These are phyloP conservation scores for Salvelinus sp. DNA, from an alignment of 2,113 vertebrate species.

Conservation along the genomic window DNA sequence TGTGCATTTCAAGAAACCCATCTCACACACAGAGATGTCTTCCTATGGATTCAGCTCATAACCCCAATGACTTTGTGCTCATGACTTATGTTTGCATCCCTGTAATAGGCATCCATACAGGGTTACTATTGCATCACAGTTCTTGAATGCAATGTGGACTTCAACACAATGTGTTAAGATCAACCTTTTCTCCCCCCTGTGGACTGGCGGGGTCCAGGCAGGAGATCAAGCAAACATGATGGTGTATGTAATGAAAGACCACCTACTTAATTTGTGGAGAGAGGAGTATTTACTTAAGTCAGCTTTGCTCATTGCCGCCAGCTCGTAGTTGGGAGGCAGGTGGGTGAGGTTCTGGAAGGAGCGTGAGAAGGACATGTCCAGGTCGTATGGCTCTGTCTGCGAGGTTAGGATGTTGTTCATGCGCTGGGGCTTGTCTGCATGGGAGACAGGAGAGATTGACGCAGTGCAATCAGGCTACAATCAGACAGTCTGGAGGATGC, in stretches of 20 bases:
- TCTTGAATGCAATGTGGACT: constrained; percentile 4
- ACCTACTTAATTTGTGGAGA: constrained; percentile 86
- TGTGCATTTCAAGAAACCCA: constrained; percentile 26
- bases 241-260: constrained; percentile 18
- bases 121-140: background rate
- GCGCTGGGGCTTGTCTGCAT: constrained; percentile 85
- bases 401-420: constrained; percentile 98
- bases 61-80: background rate
- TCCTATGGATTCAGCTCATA: constrained; percentile 18
- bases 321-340: constrained; percentile 90
- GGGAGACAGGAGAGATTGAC: background rate
- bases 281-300: constrained; percentile 91
- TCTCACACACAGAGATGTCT: constrained; percentile 24
- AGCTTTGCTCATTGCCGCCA: constrained; percentile 78
- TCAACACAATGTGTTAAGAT: constrained; percentile 11
- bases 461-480: constrained; percentile 29
- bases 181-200: constrained; percentile 22
- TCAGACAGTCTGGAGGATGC: constrained; percentile 1
- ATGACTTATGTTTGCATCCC: background rate
- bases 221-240: background rate
- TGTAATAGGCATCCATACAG: background rate
- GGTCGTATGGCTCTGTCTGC: constrained; percentile 93
- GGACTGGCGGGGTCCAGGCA: background rate
- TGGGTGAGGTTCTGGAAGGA: constrained; percentile 98
- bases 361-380: constrained; percentile 93